These are phyloP conservation scores for Henricia sp. DNA, from an alignment of 53 echinoderm and acorn worm genomes.

Conservation along the genomic window DNA sequence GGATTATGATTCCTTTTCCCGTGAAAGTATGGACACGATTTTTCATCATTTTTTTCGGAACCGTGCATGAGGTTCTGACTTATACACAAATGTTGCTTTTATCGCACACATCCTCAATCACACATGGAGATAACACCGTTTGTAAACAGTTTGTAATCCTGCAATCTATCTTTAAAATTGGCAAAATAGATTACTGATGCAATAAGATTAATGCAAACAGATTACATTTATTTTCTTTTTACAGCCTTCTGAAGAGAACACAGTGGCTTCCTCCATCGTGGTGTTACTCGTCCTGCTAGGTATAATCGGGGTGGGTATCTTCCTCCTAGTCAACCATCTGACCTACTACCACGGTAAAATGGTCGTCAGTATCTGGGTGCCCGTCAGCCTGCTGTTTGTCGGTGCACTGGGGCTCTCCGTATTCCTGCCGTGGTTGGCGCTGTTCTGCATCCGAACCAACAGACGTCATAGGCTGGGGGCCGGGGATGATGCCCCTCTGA, in stretches of 20 bases:
- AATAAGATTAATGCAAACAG: too few relatives aligned
- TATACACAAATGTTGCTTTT: too few relatives aligned
- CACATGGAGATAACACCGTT: too few relatives aligned
- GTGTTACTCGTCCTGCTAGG: conserved; percentile 74
- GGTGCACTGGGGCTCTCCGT: conserved; percentile 62
- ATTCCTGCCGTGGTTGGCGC: conserved; percentile 71
- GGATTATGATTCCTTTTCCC: too few relatives aligned
- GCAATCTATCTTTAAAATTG: too few relatives aligned
- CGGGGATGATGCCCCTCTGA: neutral
- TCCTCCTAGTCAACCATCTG: conserved; percentile 76
- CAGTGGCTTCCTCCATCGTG: conserved; percentile 75
- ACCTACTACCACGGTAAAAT: conserved; percentile 1
- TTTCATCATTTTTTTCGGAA: too few relatives aligned
- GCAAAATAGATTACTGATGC: too few relatives aligned
- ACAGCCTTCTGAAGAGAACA: conserved; percentile 87
- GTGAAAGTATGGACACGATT: too few relatives aligned
- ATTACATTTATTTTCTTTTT: neutral
- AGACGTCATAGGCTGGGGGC: conserved; percentile 7
- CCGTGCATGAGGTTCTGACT: too few relatives aligned
- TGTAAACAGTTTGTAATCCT: too few relatives aligned
- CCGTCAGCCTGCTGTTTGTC: conserved; percentile 67
- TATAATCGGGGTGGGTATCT: conserved; percentile 74
- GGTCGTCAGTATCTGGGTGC: conserved; percentile 64
- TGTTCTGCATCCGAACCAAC: conserved; percentile 61
- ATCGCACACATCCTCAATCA: too few relatives aligned